Evolutionary conservation across 2,113 vertebrate species (phyloP).

Genomic region (Elanus axillaris): DNA sequence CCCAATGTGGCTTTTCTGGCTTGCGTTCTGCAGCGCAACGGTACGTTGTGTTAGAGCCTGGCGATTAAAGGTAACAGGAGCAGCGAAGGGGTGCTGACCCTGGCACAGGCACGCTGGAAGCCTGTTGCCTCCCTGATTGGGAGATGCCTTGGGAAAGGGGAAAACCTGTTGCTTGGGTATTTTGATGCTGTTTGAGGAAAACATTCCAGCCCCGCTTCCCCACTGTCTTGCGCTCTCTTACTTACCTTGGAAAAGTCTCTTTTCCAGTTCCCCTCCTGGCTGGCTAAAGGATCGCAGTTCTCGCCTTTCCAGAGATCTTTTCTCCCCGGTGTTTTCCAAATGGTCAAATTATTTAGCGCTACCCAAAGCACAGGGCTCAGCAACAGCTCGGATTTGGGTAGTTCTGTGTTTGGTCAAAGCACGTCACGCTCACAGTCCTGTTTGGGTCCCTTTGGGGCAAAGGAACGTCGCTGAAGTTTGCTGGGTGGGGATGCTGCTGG

Average conservation of each 20-base stretch:
- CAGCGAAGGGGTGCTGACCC: neutral
- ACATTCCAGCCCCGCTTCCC: neutral
- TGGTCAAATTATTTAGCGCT: neutral
- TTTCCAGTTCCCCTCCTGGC: neutral
- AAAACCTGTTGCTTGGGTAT: neutral
- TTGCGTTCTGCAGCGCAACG: neutral
- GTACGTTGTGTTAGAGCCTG: neutral
- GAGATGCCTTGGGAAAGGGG: neutral
- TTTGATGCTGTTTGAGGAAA: neutral
- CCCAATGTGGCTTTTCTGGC: too few species aligned
- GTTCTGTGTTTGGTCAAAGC: neutral
- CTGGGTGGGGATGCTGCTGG: neutral
- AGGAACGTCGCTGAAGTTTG: neutral
- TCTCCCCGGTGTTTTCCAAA: neutral
- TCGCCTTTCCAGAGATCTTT: neutral
- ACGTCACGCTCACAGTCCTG: fast-evolving
- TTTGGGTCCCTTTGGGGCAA: neutral
- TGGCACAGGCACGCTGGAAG: neutral
- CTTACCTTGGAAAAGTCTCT: neutral
- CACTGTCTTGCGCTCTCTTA: fast-evolving
- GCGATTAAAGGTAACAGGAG: neutral
- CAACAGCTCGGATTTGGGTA: neutral
- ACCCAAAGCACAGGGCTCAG: neutral
- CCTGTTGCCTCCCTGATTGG: neutral
- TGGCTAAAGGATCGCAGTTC: neutral